Evolutionary conservation across 1,140 invertebrate genomes (phyloP).

Genomic region (Ostrea edulis): DNA sequence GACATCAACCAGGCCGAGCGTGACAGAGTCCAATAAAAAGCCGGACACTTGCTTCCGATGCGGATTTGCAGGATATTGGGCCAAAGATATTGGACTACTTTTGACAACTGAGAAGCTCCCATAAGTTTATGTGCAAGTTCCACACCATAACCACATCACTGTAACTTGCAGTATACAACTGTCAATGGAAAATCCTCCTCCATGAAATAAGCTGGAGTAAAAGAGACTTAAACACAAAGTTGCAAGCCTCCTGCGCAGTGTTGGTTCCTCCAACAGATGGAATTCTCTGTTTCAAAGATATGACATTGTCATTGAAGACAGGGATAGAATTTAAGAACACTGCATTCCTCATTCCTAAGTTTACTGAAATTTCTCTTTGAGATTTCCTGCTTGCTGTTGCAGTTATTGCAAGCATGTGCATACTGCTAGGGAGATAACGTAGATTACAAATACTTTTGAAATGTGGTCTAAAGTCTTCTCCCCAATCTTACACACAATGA

Average conservation of each 20-base stretch:
- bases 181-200: neutral
- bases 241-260: neutral
- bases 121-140: neutral
- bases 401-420: neutral
- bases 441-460: neutral
- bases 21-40: no score
- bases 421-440: no score
- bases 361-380: conserved; percentile 2
- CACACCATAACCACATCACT: conserved; percentile 23
- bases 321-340: neutral
- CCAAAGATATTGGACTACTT: no score
- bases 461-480: no score
- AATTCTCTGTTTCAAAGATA: neutral
- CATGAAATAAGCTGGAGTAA: neutral
- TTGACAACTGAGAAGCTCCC: no score
- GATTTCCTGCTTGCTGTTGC: conserved; percentile 20
- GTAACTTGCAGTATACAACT: conserved; percentile 23
- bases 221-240: conserved; percentile 28
- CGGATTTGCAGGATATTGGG: no score
- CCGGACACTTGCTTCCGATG: no score
- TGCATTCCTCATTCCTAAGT: neutral
- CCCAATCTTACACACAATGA: no score
- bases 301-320: conserved; percentile 17
- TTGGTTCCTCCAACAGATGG: conserved; percentile 4
- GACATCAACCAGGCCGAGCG: no score